Evolutionary conservation across 2,888 invertebrate species (phyloP).

Genomic region (Eurytoma californica): DNA sequence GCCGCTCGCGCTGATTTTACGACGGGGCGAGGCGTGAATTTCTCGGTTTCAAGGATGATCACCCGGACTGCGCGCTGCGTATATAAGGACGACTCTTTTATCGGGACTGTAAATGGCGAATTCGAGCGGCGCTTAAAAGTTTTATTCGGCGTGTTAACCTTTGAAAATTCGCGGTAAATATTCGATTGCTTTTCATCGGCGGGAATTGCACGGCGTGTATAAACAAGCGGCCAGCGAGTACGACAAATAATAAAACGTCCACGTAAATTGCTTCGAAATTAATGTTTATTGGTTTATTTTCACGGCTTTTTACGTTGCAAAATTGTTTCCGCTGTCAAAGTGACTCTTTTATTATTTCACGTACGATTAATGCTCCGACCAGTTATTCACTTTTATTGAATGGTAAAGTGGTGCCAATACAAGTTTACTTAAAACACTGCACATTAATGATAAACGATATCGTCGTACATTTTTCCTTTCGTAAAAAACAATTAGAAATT

Average conservation of each 20-base stretch:
- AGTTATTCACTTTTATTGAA: background rate
- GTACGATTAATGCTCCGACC: background rate
- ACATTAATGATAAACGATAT: too few species aligned
- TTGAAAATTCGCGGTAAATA: background rate
- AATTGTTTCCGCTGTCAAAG: background rate
- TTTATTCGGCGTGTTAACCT: slow-evolving; percentile 8
- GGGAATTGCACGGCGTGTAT: background rate
- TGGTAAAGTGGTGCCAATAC: background rate
- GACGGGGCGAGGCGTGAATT: background rate
- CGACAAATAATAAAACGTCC: too few species aligned
- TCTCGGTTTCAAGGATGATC: background rate
- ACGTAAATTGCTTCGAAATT: background rate
- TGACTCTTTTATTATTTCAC: background rate
- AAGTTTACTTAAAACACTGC: background rate
- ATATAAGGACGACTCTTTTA: background rate
- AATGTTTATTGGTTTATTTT: slow-evolving; percentile 10
- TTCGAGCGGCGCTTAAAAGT: background rate
- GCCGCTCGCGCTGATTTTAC: background rate
- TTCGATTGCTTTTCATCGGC: background rate
- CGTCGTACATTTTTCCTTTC: background rate
- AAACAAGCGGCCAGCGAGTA: background rate
- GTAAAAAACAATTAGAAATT: background rate
- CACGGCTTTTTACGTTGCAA: background rate
- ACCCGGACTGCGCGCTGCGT: background rate
- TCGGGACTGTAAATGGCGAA: background rate